Evolutionary conservation across 1,140 invertebrate genomes (phyloP).

Genomic region (Camponotus pennsylvanicus): DNA sequence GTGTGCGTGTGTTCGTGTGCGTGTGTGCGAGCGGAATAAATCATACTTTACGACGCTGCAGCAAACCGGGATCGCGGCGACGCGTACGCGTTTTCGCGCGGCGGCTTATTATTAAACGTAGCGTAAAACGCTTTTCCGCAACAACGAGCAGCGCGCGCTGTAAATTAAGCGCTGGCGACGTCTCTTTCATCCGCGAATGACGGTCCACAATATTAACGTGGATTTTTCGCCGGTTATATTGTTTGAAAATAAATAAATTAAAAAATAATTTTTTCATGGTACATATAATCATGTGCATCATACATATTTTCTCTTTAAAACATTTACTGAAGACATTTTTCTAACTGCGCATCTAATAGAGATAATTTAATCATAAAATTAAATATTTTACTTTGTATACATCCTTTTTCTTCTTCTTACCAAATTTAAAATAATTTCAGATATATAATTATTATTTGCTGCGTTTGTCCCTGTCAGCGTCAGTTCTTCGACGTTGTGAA

Average conservation of each 20-base stretch:
- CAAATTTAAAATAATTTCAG: slow-evolving; percentile 13
- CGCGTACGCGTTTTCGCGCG: slow-evolving; percentile 34
- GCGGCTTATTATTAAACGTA: slow-evolving; percentile 34
- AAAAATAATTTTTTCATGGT: no score
- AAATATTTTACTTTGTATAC: no score
- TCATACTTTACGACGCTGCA: slow-evolving; percentile 80
- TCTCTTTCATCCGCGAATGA: slow-evolving; percentile 48
- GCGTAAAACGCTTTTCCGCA: slow-evolving; percentile 38
- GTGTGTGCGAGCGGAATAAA: slow-evolving; percentile 77
- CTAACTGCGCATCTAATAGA: no score
- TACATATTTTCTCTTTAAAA: no score
- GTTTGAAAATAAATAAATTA: background rate
- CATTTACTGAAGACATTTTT: no score
- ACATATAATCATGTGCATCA: no score
- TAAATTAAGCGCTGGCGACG: slow-evolving; percentile 43
- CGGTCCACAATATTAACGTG: background rate
- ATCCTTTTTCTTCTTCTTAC: background rate
- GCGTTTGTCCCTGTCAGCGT: background rate
- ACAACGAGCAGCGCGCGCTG: slow-evolving; percentile 16
- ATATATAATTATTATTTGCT: background rate
- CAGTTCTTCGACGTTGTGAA: background rate
- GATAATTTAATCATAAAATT: no score
- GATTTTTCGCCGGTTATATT: background rate
- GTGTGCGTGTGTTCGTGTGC: slow-evolving; percentile 40
- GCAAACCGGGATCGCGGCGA: slow-evolving; percentile 12